A percentile compares a stretch with the other conserved stretches of the same genome.
These are phyloP conservation scores for Drosophila putrida DNA, from an alignment of 2,888 invertebrate genomes.

Conservation along the genomic window DNA sequence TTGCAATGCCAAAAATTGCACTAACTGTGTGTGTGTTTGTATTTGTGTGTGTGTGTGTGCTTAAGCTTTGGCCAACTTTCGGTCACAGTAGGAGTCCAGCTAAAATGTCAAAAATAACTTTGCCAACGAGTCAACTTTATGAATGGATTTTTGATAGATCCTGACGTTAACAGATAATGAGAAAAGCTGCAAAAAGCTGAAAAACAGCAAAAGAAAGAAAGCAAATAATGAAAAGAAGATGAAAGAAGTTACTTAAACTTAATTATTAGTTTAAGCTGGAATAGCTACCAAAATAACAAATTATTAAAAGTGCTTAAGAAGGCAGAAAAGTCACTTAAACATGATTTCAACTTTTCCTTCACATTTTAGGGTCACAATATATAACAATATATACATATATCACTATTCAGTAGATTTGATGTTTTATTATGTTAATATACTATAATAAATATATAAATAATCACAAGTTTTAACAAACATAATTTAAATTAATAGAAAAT, in stretches of 20 bases:
- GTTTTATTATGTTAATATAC: too few species aligned
- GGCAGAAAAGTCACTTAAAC: neutral
- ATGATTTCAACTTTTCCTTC: neutral
- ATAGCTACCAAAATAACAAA: neutral
- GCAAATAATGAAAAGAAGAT: neutral
- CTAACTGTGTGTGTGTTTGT: neutral
- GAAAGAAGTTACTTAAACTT: neutral
- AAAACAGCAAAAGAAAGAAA: neutral
- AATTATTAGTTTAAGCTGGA: neutral
- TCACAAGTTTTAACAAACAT: too few species aligned
- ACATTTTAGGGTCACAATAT: too few species aligned
- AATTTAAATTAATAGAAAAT: too few species aligned
- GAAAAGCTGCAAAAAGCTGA: conserved; percentile 6
- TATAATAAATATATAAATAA: too few species aligned
- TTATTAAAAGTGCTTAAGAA: neutral
- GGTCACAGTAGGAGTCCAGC: conserved; percentile 5
- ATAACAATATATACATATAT: too few species aligned
- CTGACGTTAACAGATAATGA: conserved; percentile 21
- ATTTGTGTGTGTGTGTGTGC: conserved; percentile 3
- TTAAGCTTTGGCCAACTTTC: conserved; percentile 6
- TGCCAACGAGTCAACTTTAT: conserved; percentile 28
- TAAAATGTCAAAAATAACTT: conserved; percentile 21
- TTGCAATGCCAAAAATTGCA: conserved; percentile 38
- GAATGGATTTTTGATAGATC: conserved; percentile 33
- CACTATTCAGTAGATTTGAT: too few species aligned